A percentile compares a stretch with the other conserved stretches of the same genome.
phyloP scores from a whole-genome alignment of 2,888 invertebrate genomes.

The Drosophila mulleri region DNA sequence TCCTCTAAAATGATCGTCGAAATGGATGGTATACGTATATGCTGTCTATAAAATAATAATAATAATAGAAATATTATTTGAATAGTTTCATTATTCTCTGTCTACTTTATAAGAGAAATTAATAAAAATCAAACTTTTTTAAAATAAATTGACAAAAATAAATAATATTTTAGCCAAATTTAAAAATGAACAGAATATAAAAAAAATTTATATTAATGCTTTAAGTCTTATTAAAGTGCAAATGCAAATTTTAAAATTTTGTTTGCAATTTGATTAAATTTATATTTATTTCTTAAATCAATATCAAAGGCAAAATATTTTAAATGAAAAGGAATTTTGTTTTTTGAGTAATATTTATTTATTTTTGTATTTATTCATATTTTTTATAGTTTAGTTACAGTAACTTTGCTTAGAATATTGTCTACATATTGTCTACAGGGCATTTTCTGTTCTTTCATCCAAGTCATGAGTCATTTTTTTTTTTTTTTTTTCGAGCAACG shows the following conservation, averaged over 20 bases:
- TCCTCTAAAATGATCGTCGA: not conserved
- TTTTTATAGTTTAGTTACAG: not conserved
- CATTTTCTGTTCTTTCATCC: not conserved
- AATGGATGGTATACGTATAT: not conserved
- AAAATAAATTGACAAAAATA: not conserved
- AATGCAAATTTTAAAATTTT: no score
- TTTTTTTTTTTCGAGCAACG: constrained; percentile 37
- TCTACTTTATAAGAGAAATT: no score
- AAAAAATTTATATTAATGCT: not conserved
- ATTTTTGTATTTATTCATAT: no score
- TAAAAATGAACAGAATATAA: not conserved
- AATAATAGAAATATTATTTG: not conserved
- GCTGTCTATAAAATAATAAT: not conserved
- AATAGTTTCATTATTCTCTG: no score
- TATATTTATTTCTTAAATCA: no score
- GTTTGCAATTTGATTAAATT: no score
- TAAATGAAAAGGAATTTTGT: no score
- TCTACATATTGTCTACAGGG: not conserved
- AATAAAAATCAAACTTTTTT: not conserved
- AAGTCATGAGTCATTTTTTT: not conserved
- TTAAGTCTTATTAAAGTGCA: not conserved
- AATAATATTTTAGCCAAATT: not conserved
- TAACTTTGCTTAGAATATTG: no score
- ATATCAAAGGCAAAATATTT: no score
- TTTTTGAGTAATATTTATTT: no score